Conservation (phyloP, 1,140 invertebrate species). For the Eulimnadia texana region DNA sequence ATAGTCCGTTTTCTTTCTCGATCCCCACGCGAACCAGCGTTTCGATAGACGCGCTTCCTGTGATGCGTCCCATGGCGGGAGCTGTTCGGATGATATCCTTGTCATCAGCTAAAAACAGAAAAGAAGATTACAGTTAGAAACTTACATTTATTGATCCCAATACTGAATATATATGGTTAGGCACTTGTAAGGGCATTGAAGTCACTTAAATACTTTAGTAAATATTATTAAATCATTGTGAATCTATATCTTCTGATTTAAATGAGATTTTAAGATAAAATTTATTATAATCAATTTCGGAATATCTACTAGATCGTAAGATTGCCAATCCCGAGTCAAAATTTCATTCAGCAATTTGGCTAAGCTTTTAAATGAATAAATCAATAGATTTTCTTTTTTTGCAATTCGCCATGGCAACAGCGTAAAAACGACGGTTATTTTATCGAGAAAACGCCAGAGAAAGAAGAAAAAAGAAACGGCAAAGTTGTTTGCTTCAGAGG, state of each 20-base stretch:
- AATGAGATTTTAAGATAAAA: neutral
- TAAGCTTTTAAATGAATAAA: too few species aligned
- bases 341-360: too few species aligned
- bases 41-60: constrained; percentile 86
- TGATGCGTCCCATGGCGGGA: constrained; percentile 64
- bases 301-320: neutral
- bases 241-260: neutral
- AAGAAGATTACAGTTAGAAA: neutral
- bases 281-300: neutral
- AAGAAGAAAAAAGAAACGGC: neutral
- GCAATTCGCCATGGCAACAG: too few species aligned
- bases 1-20: constrained; percentile 81
- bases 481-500: neutral
- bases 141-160: neutral
- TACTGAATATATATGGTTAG: neutral
- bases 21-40: constrained; percentile 84
- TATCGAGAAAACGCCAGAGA: too few species aligned
- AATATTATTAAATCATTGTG: neutral
- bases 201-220: neutral
- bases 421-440: too few species aligned
- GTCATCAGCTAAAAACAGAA: constrained; percentile 40
- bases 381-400: too few species aligned
- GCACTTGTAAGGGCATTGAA: neutral
- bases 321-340: too few species aligned
- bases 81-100: constrained; percentile 47